Percentiles rank a stretch among this genome's conserved stretches.
These are phyloP conservation scores for Zaprionus nigranus DNA, from an alignment of 1,140 invertebrate species.

Conservation along the genomic window DNA sequence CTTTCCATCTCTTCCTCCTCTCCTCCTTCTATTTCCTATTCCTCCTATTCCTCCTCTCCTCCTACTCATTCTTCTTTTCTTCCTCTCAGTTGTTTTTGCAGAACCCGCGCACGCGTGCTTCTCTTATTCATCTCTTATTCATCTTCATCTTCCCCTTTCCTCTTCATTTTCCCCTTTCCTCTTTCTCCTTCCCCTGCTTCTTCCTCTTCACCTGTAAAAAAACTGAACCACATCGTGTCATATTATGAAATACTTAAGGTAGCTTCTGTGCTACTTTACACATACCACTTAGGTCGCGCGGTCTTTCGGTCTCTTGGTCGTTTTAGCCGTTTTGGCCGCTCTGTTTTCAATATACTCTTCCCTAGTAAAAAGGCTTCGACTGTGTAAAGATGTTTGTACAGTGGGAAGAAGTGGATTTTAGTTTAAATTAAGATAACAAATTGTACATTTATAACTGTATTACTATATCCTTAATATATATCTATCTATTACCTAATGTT, in stretches of 20 bases:
- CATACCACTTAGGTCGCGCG: not conserved
- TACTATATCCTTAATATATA: too few species aligned
- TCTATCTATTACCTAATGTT: too few species aligned
- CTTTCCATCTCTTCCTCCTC: not conserved
- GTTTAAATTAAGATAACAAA: not conserved
- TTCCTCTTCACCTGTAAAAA: too few species aligned
- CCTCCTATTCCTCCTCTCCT: not conserved
- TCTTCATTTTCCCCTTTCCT: too few species aligned
- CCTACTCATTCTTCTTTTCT: not conserved
- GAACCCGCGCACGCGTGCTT: too few species aligned
- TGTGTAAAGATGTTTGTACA: not conserved
- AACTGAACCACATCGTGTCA: slow-evolving; percentile 7
- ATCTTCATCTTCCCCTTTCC: too few species aligned
- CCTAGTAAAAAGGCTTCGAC: not conserved
- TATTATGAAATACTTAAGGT: slow-evolving; percentile 46
- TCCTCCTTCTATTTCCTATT: too few species aligned
- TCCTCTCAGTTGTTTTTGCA: too few species aligned
- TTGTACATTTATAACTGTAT: too few species aligned
- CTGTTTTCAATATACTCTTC: slow-evolving; percentile 25
- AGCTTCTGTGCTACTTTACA: slow-evolving; percentile 30
- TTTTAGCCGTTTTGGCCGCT: slow-evolving; percentile 8
- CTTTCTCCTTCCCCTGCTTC: not conserved
- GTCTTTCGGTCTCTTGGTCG: not conserved
- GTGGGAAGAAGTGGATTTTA: too few species aligned
- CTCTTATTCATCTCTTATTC: too few species aligned